Base-by-base conservation (phyloP, 2,888 invertebrate genomes). In the Synanthedon andrenaeformis region DNA sequence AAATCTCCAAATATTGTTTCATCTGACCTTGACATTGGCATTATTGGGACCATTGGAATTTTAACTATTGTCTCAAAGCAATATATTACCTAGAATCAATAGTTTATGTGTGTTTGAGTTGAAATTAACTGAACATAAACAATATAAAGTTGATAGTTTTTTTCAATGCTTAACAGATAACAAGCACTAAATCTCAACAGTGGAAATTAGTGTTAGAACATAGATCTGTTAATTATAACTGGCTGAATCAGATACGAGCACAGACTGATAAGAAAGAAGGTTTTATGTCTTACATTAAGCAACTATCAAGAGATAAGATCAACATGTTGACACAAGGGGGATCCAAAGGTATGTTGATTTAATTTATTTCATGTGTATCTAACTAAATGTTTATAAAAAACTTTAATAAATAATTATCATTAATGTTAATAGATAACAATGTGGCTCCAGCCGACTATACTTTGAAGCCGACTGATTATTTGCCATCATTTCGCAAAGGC, bases 141-240 rank as follows among this genome's bases (percentile, higher is more conserved):
- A 35, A 35, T 35, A 35, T 35, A 35, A 35, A 35, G 3, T 35
- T 35, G 35, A 35, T 35, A 35, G 35, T 10, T 10, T 10, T 35
- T 28, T 35, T 35, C 8, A 35, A 35, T 35, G 28, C 0, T 35
- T 10, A 35, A 35, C 67, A 96, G 91, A 93, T 96, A 66, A 93
- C 94, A 8, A 91, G 90, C 54, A 89, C 89, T 42, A 89, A 91
- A 59, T 91, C 91, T 42, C 91, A 93, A 59, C 96, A 96, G 70
- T 96, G 94, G 92, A 92, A 94, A 62, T 79, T 96, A 55, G 79
- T 96, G 41, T 79, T 96, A 54, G 96, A 96, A 72, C 93, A 95
- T 68, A 91, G 92, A 61, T 90, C 92, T 2, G 91, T 89, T 59
- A 91, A 91, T 53, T 94, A 93, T 70, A 90, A 91, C 52, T 95